A percentile compares a stretch with the other conserved stretches of the same genome.
Evolutionary conservation across 2,888 invertebrate genomes (phyloP).

Genomic region (Hirudinaria manillensis): DNA sequence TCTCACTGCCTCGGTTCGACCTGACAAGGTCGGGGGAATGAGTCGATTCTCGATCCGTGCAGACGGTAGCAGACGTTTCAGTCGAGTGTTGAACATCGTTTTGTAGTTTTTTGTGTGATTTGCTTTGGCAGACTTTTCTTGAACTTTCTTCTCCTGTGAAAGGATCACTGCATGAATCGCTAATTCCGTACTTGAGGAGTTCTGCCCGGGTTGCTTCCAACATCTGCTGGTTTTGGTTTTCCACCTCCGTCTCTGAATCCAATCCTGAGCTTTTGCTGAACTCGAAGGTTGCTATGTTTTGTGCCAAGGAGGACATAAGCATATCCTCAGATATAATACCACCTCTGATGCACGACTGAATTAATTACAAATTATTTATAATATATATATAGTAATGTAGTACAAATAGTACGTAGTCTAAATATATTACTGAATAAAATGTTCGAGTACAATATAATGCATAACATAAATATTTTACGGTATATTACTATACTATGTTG

Average conservation of each 20-base stretch:
- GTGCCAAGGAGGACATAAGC: not conserved
- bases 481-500: no score
- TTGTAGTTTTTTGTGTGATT: not conserved
- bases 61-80: not conserved
- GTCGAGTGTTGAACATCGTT: not conserved
- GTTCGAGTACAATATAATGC: no score
- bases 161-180: not conserved
- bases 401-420: no score
- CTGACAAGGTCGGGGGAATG: constrained; percentile 5
- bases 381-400: no score
- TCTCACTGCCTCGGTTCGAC: constrained; percentile 1
- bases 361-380: not conserved
- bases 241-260: not conserved
- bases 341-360: constrained; percentile 9
- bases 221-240: not conserved
- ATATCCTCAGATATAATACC: constrained; percentile 17
- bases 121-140: not conserved
- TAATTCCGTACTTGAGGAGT: not conserved
- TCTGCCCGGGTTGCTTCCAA: not conserved
- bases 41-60: not conserved
- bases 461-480: no score
- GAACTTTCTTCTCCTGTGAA: not conserved
- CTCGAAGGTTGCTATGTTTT: not conserved
- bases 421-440: no score
- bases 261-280: not conserved